Base-by-base conservation (phyloP, 2,888 invertebrate species). In the Caenorhabditis sp. region DNA sequence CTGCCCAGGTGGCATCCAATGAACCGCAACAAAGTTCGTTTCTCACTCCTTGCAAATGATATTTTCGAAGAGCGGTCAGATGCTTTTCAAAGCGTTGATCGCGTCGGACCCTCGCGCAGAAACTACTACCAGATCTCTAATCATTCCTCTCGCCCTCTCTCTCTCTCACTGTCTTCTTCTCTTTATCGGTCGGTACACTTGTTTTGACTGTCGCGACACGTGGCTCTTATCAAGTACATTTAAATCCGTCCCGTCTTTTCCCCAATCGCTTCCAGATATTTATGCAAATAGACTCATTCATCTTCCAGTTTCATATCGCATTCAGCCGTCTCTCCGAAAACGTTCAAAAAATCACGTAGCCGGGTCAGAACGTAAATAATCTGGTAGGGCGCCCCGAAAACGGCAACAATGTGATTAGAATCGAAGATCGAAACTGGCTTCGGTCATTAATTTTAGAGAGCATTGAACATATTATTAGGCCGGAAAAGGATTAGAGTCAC, bases 331-430 rank as follows among this genome's bases (percentile, higher is more conserved):
- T 13, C 26, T 48, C 39, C 66, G 66, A 55, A 56, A 55, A 56
- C 48, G 46, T 66, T 48, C 56, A 66, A 30, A 66, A 66, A 56
- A 48, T 56, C 66, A 66, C 66, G 66, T 66, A 56, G 39, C 27
- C 46, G 39, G 66, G 65, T 39, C 63, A 65, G 26, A 26, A 55
- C 66, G 46, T 55, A 56, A 48, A 48, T 66, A 37, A 66, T 56
- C 55, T 27, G 45, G 66, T 55, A 32, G 55, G 17, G 26, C 65
- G 24, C 55, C 39, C 55, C 45, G 27, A 55, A 52, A 66, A 66
- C 22, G 13, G 37, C 66, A 65, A 55, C 65, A 65, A 46, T 55
- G 55, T 65, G 65, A 65, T 65, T 55, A 45, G 32, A 65, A 46
- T 52, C 39, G 53, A 66, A 66, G 66, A 66, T 66, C 66, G 56